These are phyloP conservation scores for Sciurus niger DNA, from an alignment of 2,113 vertebrate species.

Conservation along the genomic window DNA sequence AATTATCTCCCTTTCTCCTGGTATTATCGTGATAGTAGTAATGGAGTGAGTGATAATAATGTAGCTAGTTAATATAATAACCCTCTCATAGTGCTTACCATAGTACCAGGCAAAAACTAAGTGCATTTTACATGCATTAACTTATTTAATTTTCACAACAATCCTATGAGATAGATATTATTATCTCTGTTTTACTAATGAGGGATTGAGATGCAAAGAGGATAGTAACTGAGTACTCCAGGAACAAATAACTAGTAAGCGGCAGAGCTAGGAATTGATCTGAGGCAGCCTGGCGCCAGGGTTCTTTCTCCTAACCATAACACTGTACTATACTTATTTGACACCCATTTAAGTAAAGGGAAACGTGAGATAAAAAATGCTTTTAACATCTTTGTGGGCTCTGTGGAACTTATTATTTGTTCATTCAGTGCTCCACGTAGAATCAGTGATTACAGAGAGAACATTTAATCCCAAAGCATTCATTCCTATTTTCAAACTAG, in stretches of 20 bases:
- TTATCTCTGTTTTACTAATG: constrained; percentile 52
- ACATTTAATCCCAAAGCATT: constrained; percentile 72
- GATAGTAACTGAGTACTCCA: constrained; percentile 56
- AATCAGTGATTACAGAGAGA: constrained; percentile 78
- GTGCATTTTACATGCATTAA: constrained; percentile 28
- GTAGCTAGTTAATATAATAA: background rate
- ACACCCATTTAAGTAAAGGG: constrained; percentile 69
- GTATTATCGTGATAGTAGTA: background rate
- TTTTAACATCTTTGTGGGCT: constrained; percentile 62
- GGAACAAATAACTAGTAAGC: constrained; percentile 30
- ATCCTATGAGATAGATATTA: background rate
- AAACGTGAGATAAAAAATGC: constrained; percentile 38
- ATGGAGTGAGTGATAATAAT: background rate
- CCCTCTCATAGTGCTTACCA: background rate
- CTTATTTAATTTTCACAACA: constrained; percentile 33
- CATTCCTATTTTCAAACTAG: constrained; percentile 65
- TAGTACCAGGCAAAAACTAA: constrained; percentile 30
- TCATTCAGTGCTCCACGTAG: constrained; percentile 59
- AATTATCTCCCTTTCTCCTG: constrained; percentile 20
- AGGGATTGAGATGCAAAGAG: constrained; percentile 30
- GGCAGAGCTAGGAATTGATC: constrained; percentile 59
- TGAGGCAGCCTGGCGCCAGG: constrained; percentile 71
- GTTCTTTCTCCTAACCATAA: constrained; percentile 65
- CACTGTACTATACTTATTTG: constrained; percentile 66
- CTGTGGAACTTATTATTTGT: constrained; percentile 70